Conservation (phyloP, 2,113 vertebrate species). For the Calidris pugnax region DNA sequence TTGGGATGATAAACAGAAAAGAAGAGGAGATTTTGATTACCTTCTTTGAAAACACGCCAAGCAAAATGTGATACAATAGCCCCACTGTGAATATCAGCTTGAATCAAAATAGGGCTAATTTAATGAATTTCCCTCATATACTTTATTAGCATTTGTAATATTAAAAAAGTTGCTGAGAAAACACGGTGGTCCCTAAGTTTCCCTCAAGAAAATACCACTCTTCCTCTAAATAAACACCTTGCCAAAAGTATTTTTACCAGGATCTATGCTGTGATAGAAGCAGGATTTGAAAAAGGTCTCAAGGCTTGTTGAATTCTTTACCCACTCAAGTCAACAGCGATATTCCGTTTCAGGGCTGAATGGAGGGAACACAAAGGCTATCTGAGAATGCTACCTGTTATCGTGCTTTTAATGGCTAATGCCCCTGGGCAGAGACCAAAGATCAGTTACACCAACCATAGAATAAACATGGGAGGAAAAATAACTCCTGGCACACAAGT, state of each 20-base stretch:
- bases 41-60: neutral
- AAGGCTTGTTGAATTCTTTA: neutral
- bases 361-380: neutral
- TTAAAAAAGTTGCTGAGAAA: neutral
- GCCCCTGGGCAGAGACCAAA: neutral
- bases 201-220: neutral
- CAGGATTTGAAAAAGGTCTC: neutral
- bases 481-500: neutral
- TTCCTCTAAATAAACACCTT: neutral
- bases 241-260: neutral
- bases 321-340: neutral
- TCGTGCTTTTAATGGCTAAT: neutral
- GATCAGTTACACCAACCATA: neutral
- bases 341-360: neutral
- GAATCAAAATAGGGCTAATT: neutral
- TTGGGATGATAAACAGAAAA: conserved; percentile 19
- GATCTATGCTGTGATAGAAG: neutral
- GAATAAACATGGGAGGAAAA: neutral
- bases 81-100: neutral
- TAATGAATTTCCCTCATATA: neutral
- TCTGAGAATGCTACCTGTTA: neutral
- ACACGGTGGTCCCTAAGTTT: neutral
- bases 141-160: neutral
- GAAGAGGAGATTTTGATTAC: neutral
- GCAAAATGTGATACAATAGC: neutral